These are phyloP conservation scores for Phataginus tetradactyla DNA, from an alignment of 2,797 vertebrate genomes.

Conservation along the genomic window DNA sequence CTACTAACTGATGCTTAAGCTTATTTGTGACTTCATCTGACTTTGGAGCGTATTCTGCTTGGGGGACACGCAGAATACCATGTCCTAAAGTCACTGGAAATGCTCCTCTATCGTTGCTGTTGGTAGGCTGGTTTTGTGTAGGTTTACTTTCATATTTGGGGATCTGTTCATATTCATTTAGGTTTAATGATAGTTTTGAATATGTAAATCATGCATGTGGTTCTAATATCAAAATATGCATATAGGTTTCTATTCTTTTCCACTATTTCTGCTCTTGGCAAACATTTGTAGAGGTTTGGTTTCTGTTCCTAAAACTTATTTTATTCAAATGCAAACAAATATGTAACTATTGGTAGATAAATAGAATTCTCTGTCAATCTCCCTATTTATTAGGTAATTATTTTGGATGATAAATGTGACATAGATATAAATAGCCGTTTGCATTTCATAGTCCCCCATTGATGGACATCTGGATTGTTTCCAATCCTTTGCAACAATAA, in stretches of 20 bases:
- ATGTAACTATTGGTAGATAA: background rate
- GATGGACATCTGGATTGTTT: background rate
- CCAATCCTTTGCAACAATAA: background rate
- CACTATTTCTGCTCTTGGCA: background rate
- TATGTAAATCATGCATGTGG: background rate
- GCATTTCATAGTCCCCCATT: background rate
- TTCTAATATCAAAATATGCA: background rate
- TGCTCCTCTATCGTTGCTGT: background rate
- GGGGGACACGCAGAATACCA: rapidly evolving
- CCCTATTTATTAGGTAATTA: background rate
- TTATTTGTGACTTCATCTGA: background rate
- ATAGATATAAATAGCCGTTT: too few species aligned
- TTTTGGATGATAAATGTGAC: background rate
- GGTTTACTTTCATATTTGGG: background rate
- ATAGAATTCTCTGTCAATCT: too few species aligned
- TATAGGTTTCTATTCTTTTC: background rate
- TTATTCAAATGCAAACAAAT: background rate
- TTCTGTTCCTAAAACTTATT: background rate
- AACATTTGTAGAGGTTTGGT: background rate
- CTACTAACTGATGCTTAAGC: rapidly evolving
- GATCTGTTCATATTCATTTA: background rate
- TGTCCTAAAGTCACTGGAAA: too few species aligned
- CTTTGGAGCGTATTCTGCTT: background rate
- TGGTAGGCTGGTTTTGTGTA: background rate
- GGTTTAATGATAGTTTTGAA: background rate